A percentile compares a stretch with the other conserved stretches of the same genome.
phyloP scores from a whole-genome alignment of 35 echinoderm and acorn worm species.

The Lytechinus variegatus region DNA sequence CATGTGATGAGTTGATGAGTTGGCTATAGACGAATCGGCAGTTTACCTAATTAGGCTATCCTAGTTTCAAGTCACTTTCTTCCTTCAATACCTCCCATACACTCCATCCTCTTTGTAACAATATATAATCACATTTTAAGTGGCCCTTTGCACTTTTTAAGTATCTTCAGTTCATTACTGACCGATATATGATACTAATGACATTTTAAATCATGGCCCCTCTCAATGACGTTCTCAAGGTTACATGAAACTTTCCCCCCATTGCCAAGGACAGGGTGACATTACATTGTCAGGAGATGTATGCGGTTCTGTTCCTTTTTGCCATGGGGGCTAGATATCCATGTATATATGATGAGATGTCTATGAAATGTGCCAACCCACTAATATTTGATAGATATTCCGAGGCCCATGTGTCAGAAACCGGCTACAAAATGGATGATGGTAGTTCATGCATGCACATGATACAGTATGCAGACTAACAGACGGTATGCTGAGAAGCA shows the following conservation, averaged over 20 bases:
- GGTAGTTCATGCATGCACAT: not conserved
- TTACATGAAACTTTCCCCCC: not conserved
- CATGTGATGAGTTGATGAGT: too few species aligned
- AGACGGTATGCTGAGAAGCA: not conserved
- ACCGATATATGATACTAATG: not conserved
- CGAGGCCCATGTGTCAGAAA: not conserved
- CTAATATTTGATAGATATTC: not conserved
- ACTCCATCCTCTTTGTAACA: not conserved
- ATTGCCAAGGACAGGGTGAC: not conserved
- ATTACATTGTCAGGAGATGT: not conserved
- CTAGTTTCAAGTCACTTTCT: not conserved
- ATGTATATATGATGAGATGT: constrained; percentile 14
- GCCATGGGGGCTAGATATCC: not conserved
- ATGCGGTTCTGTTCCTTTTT: not conserved
- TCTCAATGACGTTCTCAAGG: not conserved
- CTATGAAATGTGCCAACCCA: not conserved
- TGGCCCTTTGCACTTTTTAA: not conserved
- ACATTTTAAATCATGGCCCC: not conserved
- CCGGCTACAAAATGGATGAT: not conserved
- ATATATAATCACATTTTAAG: not conserved
- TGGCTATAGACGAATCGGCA: too few species aligned
- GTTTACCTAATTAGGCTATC: too few species aligned
- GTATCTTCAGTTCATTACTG: not conserved
- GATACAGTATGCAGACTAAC: not conserved
- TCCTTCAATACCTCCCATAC: not conserved